These are phyloP conservation scores for Drosophila diplacantha DNA, from an alignment of 2,888 invertebrate genomes.

Conservation along the genomic window DNA sequence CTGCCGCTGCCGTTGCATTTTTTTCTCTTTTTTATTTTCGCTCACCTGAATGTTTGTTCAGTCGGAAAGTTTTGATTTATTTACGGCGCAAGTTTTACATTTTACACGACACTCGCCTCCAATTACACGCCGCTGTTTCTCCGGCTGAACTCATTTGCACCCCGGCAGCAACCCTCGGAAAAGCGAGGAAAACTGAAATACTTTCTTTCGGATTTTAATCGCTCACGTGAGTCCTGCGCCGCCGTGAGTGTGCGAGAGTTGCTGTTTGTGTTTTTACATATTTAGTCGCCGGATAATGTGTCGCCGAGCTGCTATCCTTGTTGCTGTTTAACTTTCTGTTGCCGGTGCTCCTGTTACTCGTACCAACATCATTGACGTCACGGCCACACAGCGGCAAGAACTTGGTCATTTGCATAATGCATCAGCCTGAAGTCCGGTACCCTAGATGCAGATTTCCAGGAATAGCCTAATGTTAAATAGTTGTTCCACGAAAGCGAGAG, in stretches of 20 bases:
- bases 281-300: constrained; percentile 51
- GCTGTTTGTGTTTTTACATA: constrained; percentile 45
- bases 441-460: neutral
- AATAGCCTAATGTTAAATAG: neutral
- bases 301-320: constrained; percentile 47
- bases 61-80: constrained; percentile 75
- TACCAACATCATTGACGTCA: constrained; percentile 10
- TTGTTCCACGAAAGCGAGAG: neutral
- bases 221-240: constrained; percentile 66
- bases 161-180: constrained; percentile 59
- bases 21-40: constrained; percentile 45
- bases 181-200: constrained; percentile 58
- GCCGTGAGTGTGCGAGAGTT: constrained; percentile 26
- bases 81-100: constrained; percentile 73
- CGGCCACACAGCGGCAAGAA: constrained; percentile 28
- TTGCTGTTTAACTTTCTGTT: constrained; percentile 43
- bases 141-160: constrained; percentile 66
- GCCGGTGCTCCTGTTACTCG: constrained; percentile 33
- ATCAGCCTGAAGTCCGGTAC: neutral
- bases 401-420: constrained; percentile 58
- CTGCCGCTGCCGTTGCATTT: constrained; percentile 62
- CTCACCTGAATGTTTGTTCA: constrained; percentile 73
- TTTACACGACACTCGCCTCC: constrained; percentile 74
- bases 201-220: constrained; percentile 73
- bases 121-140: constrained; percentile 63